Evolutionary conservation across 30 jellyfish, hydroid and myxozoan species (phyloP), one percentile per base, ranked within the genome.

Genomic region (Chironex yamaguchii): DNA sequence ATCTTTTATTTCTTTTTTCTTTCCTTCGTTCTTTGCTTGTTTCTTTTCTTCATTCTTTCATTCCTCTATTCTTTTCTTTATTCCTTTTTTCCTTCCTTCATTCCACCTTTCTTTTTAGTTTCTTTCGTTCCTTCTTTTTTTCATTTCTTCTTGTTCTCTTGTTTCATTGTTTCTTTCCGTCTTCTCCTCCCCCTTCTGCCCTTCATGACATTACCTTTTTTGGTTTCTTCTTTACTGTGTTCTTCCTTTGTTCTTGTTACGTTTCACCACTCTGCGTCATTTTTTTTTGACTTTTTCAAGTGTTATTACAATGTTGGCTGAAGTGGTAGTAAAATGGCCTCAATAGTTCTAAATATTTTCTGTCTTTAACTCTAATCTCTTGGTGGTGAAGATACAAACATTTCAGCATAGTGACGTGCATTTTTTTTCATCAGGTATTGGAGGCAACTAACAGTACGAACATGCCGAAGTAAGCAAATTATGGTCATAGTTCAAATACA

Each of bases 401-500:
- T n/a, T n/a, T n/a, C n/a, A n/a, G n/a, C n/a, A n/a, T n/a, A n/a
- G n/a, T n/a, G n/a, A n/a, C n/a, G n/a, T 42, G 58, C 9, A 42
- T 17, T 52, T 9, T 75, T 2, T 79, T 69, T 23, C 24, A 67
- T 1, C 27, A 95, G 99, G 66, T 82, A 50, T 29, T 95, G 99
- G 99, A 83, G 94, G 32, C 97, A 89, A 78, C 71, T 84, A 70
- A 89, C 97, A 4, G 97, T 95, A 22, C 85, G 99, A 33, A 84
- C 96, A 28, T 84, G 94, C 64, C 62, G 79, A 62, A 77, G 95
- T 2, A 90, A 91, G 24, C 91, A 90, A 36, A 82, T 71, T 3
- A 95, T 95, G 99, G 96, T 86, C 49, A 95, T 95, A 6, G 88
- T 95, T 26, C 99, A 95, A 80, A 67, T 90, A 27, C 91, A 89